Evolutionary conservation across 2,797 vertebrate species (phyloP), one percentile per base, ranked within the genome.

Genomic region (Cyprinella venusta): DNA sequence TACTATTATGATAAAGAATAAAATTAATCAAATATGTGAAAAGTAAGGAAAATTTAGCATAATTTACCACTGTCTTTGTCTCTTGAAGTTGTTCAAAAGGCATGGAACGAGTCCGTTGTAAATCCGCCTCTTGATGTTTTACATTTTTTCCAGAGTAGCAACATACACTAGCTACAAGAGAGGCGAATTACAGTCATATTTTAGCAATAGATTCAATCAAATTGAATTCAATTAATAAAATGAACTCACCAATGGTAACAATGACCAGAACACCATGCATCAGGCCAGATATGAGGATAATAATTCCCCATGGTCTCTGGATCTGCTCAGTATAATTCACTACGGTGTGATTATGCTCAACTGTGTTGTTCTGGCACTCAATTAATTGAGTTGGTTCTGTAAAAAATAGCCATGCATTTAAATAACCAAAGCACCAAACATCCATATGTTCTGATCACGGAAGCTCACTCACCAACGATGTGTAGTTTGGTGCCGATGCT

Each of bases 401-500:
- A 30, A 10, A 65, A 52, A 36, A 9, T 24, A 30, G 7, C 1
- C 10, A 15, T 24, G 9, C 9, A 78, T 78, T 56, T 0, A 36
- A 54, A 45, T 42, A 59, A 13, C 6, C 2, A 56, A 24, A 80
- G 16, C 19, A 69, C 3, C 21, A 2, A n/a, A 9, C 0, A 36
- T 48, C 3, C 26, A 36, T 50, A 4, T 38, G 21, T 10, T 8
- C 18, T 59, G 48, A 61, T 71, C 19, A 21, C 16, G 4, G 38
- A 63, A 33, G 12, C 15, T 19, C 7, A 30, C 40, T 81, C 13
- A 81, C 79, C 79, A 36, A 16, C 68, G 38, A 40, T 80, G 42
- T 74, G 30, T 74, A 87, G 68, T 78, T 13, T 86, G 61, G 10
- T 76, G 13, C 84, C 74, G 5, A 5, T 8, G 52, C 81, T 81